Base-by-base conservation (phyloP, 1,140 invertebrate species). In the Heliconius hewitsoni region DNA sequence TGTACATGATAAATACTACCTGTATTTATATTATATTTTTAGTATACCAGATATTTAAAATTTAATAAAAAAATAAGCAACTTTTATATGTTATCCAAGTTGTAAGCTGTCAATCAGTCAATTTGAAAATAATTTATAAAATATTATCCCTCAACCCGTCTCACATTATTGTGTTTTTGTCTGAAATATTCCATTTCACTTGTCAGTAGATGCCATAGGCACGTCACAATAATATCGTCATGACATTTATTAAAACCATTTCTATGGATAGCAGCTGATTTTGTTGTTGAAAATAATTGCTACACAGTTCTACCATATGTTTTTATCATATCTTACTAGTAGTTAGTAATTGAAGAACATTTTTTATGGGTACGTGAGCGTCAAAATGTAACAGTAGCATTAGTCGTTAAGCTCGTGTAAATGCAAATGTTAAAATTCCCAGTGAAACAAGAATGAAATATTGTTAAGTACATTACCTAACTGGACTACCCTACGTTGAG, bases 401-500 rank as follows among this genome's bases (percentile, higher is more conserved):
- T 16, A 66, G n/a, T 60, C 57, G n/a, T 30, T 66, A 66, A 66
- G 13, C 60, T 66, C 27, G 9, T 66, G 27, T 66, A 66, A 30
- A 66, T 30, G 60, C 2, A 66, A 16, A 66, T 27, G 30, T 66
- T 66, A 66, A 66, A 66, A 27, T 30, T 66, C 60, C 30, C 13
- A 6, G 27, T 1, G 30, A 66, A 66, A 66, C 60, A 66, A 30
- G 60, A 66, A 66, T 30, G 11, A 66, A 66, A 30, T 16, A 27
- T 66, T 30, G 60, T 66, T 66, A 84, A 86, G 83, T 75, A 71
- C 79, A 79, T 79, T 79, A 75, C 42, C 79, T 83, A 85, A 85
- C 86, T 79, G 84, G 79, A 77, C 81, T 70, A 79, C 72, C 83
- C 83, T 82, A 83, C 80, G 86, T 85, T 90, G 88, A 89, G 84